Percentiles rank a stretch among this genome's conserved stretches.
Conservation (phyloP, 2,797 vertebrate genomes). For the Phataginus tricuspis region DNA sequence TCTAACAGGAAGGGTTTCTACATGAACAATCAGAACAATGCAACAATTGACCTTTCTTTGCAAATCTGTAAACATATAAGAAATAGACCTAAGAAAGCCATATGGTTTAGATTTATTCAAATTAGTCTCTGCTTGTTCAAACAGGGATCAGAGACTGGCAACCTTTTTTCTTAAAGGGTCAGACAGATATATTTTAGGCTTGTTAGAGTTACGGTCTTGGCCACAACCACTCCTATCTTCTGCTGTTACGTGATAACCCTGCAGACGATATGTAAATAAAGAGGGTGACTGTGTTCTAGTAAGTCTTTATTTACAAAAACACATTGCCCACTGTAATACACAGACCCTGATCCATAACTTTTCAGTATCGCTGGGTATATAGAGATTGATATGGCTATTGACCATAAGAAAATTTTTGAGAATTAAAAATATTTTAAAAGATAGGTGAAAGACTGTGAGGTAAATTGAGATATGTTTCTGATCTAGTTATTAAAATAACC, state of each 20-base stretch:
- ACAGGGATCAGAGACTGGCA: not conserved
- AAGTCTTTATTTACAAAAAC: not conserved
- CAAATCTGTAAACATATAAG: constrained; percentile 36
- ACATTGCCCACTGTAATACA: not conserved
- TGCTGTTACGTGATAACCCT: not conserved
- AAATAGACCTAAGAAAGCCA: not conserved
- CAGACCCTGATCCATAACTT: not conserved
- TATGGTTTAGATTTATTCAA: constrained; percentile 50
- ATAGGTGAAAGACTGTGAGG: not conserved
- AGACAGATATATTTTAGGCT: not conserved
- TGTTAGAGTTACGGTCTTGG: not conserved
- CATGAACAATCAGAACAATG: not conserved
- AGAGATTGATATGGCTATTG: not conserved
- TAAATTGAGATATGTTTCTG: not conserved
- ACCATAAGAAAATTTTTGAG: not conserved
- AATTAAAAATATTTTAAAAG: not conserved
- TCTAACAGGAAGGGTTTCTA: not conserved
- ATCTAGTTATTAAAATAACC: not conserved
- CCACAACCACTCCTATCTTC: not conserved
- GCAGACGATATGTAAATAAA: not conserved
- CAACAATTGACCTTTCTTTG: constrained; percentile 9
- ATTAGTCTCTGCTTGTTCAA: constrained; percentile 41
- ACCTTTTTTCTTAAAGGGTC: not conserved
- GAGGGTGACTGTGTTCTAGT: not conserved
- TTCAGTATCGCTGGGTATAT: not conserved